Conservation (phyloP, 2,113 vertebrate species). For the Acinonyx jubatus region DNA sequence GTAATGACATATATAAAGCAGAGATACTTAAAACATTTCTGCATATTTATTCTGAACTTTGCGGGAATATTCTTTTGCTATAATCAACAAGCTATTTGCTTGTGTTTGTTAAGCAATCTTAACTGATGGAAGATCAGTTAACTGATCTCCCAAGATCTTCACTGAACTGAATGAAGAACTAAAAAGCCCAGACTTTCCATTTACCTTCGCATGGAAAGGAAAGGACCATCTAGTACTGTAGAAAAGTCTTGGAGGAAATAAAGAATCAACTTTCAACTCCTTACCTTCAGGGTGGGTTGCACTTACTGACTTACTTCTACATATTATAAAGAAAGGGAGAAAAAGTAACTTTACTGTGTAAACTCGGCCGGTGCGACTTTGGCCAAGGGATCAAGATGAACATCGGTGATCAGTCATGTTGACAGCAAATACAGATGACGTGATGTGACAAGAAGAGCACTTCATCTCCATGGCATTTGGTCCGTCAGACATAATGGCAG, state of each 20-base stretch:
- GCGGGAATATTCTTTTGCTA: neutral
- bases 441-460: neutral
- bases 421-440: neutral
- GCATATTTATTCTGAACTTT: neutral
- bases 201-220: neutral
- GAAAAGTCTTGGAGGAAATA: neutral
- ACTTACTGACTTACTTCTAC: neutral
- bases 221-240: neutral
- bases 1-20: neutral
- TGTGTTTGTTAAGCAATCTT: neutral
- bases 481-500: neutral
- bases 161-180: neutral
- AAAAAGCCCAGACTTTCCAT: neutral
- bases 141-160: no score
- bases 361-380: accelerated
- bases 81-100: neutral
- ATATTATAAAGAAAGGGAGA: neutral
- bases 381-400: neutral
- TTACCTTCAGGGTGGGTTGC: accelerated
- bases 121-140: neutral
- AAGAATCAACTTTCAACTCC: neutral
- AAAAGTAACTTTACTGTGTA: neutral
- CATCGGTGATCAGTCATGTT: accelerated
- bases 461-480: accelerated
- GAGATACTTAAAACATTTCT: neutral